Evolutionary conservation across 2,888 invertebrate species (phyloP).

Genomic region (Dasysyrphus albostriatus): DNA sequence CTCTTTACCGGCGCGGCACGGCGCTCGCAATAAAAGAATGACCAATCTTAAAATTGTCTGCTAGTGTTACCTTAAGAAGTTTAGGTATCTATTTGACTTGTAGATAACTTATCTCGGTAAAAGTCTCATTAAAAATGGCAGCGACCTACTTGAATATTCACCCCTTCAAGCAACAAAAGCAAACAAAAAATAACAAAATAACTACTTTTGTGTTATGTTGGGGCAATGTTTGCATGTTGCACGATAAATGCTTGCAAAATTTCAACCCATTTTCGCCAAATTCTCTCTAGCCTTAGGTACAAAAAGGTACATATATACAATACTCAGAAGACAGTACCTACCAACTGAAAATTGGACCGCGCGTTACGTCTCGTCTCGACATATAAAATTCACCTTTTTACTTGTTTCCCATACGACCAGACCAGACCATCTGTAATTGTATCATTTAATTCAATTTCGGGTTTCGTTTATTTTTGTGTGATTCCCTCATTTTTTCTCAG

Average conservation of each 20-base stretch:
- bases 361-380: background rate
- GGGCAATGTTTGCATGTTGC: constrained; percentile 59
- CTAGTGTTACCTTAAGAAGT: constrained; percentile 17
- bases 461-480: constrained; percentile 29
- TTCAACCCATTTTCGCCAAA: constrained; percentile 27
- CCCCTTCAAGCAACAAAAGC: constrained; percentile 44
- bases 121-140: constrained; percentile 41
- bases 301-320: background rate
- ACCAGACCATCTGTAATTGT: constrained; percentile 41
- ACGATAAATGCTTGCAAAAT: constrained; percentile 34
- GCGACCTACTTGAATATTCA: constrained; percentile 68
- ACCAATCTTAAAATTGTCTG: constrained; percentile 7
- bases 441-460: constrained; percentile 62
- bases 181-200: constrained; percentile 3
- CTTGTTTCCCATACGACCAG: constrained; percentile 22
- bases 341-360: background rate
- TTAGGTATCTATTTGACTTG: constrained; percentile 37
- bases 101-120: constrained; percentile 36
- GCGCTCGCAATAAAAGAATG: background rate
- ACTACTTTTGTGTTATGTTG: constrained; percentile 8
- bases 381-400: constrained; percentile 55
- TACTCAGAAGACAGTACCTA: constrained; percentile 4
- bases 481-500: background rate
- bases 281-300: background rate
- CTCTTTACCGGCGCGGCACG: background rate